Evolutionary conservation across 2,888 invertebrate genomes (phyloP), one percentile per base, ranked within the genome.

Genomic region (Sialis fuliginosa): DNA sequence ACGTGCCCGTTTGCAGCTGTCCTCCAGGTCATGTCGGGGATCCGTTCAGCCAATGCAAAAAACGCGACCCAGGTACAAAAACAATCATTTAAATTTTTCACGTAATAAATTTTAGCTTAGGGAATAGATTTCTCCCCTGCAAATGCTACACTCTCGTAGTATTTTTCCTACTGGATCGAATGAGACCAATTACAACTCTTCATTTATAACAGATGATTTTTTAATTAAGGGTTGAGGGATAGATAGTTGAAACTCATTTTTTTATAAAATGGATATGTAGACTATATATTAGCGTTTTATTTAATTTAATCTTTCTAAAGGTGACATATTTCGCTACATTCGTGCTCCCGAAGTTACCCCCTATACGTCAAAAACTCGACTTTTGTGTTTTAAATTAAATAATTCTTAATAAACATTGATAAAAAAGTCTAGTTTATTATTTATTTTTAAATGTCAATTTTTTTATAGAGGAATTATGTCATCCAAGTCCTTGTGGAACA

Each of bases 1-100:
- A 87, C 57, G 68, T 85, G 6, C 81, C 87, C 0, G 79, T 81
- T 5, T 89, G 88, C 60, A 72, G 77, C 33, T 89, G 89, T 60
- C 82, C 85, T 1, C 59, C 75, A 9, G 83, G 81, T n/a, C 78
- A 79, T 60, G 79, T 79, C 5, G 89, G 89, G 33, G 81, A 85
- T 66, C 84, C 89, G 5, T 81, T 82, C 62, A 69, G 68, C 10
- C 62, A 73, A 35, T 90, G 89, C 61, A 72, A 77, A 58, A 65
- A 78, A 45, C 76, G 77, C 53, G 81, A 85, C 66, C 85, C 85
- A 57, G 81, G 87, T 87, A 65, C 60, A 65, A 60, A 45, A 6
- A 22, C 22, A 22, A 22, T 22, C 22, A 22, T 22, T 22, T 22
- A 22, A 22, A 22, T 2, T 22, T n/a, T 22, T 22, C 22, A 4